Evolutionary conservation across 2,888 invertebrate genomes (phyloP).

Genomic region (Idaea straminata): DNA sequence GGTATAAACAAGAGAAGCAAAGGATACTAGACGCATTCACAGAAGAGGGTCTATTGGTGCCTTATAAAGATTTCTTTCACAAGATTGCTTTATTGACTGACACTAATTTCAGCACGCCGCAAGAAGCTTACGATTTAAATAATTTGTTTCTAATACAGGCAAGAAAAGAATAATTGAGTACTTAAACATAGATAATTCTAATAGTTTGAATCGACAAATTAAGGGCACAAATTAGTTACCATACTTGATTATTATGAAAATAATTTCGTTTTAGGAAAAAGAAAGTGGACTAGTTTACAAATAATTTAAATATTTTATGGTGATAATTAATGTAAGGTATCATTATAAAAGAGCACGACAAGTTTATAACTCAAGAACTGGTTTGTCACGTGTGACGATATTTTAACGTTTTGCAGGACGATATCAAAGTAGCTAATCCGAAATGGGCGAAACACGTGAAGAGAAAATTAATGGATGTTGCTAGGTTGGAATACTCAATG

Average conservation of each 20-base stretch:
- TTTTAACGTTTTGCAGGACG: conserved; percentile 50
- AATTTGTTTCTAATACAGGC: conserved; percentile 76
- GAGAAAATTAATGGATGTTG: conserved; percentile 74
- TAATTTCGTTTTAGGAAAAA: too few species aligned
- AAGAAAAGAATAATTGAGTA: conserved; percentile 6
- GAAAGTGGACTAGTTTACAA: not conserved
- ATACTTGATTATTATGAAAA: too few species aligned
- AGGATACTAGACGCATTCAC: conserved; percentile 62
- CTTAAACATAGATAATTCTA: not conserved
- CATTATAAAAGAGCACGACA: not conserved
- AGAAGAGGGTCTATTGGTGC: conserved; percentile 62
- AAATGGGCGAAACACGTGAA: conserved; percentile 78
- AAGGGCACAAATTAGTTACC: too few species aligned
- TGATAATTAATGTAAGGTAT: not conserved
- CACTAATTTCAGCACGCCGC: conserved; percentile 71
- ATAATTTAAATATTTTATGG: conserved; percentile 12
- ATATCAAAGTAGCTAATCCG: conserved; percentile 76
- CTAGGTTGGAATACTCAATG: conserved; percentile 75
- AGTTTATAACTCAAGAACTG: not conserved
- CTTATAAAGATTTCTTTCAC: conserved; percentile 67
- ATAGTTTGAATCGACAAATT: too few species aligned
- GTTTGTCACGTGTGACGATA: not conserved
- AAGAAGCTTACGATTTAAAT: conserved; percentile 68
- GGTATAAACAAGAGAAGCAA: conserved; percentile 69
- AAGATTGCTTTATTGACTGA: conserved; percentile 71